Base-by-base conservation (phyloP, 2,888 invertebrate species). In the Dastarcus helophoroides region DNA sequence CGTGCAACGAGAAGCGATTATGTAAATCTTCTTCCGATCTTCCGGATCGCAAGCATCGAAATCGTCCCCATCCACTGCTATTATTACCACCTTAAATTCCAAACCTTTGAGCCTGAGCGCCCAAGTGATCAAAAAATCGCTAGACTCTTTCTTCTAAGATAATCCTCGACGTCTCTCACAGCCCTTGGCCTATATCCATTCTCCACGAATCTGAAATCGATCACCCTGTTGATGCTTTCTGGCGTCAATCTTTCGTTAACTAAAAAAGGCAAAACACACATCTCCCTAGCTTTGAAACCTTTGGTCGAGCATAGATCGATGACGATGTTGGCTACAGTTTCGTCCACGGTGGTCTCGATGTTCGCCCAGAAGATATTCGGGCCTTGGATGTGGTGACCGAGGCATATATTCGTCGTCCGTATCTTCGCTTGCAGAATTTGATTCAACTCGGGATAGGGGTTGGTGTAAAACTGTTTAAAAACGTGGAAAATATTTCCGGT, bases 81-180 rank as follows among this genome's bases (percentile, higher is more conserved):
- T 48, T 3, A 60, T 42, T 2, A 60, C 58, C 2, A 58, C 55
- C 37, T 57, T 58, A 43, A 58, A 60, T 32, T 60, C 59, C 31
- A 60, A 42, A 1, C 59, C 59, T 40, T 60, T 60, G 5, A 57
- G 53, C 5, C 54, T 40, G 19, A 59, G 40, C 8, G 50, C 53
- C 59, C 59, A 58, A 4, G 57, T 46, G 15, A 58, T 44, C 5
- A 59, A 36, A 37, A 59, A 58, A 24, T 52, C 44, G 33, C 53
- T 53, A 3, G 51, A 42, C 28, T 49, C 47, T 16, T 40, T 46
- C 48, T 37, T 9, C 37, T 44, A 21, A 59, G 29, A 29, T 53
- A 59, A 10, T 47, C 39, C 37, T 58, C 59, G 6, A 58, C 56
- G 36, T 56, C 50, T 9, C 46, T 45, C 3, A 51, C 42, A 7